A percentile compares a stretch with the other conserved stretches of the same genome.
phyloP scores from a whole-genome alignment of 2,888 invertebrate genomes.

The Ptycholaimellus sp. region DNA sequence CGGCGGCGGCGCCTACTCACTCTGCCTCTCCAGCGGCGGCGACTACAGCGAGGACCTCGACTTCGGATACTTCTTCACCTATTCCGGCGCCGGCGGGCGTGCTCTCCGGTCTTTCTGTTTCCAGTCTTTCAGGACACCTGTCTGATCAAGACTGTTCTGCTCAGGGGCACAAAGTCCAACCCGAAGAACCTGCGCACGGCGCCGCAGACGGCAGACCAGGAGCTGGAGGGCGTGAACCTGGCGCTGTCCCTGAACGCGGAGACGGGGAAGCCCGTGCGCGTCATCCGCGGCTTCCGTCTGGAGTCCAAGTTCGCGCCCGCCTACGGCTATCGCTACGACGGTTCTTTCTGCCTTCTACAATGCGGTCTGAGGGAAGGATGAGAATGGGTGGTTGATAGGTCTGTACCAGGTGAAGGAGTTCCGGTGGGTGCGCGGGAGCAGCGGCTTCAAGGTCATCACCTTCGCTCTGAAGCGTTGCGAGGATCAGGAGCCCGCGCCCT shows the following conservation, averaged over 20 bases:
- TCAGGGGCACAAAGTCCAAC: background rate
- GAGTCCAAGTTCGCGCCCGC: conserved; percentile 28
- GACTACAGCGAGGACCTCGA: conserved; percentile 31
- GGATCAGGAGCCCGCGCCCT: conserved; percentile 26
- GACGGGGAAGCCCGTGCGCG: conserved; percentile 25
- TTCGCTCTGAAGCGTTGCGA: conserved; percentile 25
- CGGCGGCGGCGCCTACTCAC: conserved; percentile 19
- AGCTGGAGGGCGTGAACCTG: conserved; percentile 26
- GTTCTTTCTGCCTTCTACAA: conserved; percentile 8
- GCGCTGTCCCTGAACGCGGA: conserved; percentile 26
- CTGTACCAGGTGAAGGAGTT: conserved; percentile 27
- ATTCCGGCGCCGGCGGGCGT: conserved; percentile 30
- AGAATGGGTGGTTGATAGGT: too few species aligned
- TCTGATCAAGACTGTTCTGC: too few species aligned
- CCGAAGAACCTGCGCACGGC: conserved; percentile 28
- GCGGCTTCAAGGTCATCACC: conserved; percentile 28
- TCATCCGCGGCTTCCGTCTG: conserved; percentile 29
- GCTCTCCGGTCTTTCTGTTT: too few species aligned
- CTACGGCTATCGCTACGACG: conserved; percentile 30
- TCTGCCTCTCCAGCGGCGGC: conserved; percentile 28
- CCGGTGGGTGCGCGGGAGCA: conserved; percentile 25
- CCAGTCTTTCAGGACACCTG: too few species aligned
- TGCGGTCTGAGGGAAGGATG: too few species aligned
- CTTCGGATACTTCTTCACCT: conserved; percentile 28
- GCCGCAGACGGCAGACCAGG: conserved; percentile 28